These are phyloP conservation scores for Sparus aurata DNA, from an alignment of 2,797 vertebrate species.

Conservation along the genomic window DNA sequence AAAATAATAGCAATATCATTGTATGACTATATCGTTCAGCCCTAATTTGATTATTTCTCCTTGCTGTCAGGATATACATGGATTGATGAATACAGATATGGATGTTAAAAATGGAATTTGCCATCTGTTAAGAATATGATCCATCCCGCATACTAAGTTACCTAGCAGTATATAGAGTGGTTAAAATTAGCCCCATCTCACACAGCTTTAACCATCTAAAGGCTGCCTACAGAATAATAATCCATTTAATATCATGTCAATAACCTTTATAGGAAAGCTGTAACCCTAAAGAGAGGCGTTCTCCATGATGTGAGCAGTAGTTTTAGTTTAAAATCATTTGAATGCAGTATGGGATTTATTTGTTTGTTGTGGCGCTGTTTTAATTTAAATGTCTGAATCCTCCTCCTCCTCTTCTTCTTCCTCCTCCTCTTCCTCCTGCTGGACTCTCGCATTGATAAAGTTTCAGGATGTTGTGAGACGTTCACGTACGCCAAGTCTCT, in stretches of 20 bases:
- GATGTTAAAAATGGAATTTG: not conserved
- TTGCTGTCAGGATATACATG: too few relatives aligned
- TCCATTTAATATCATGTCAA: not conserved
- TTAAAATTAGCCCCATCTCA: not conserved
- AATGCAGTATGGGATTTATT: not conserved
- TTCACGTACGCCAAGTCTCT: not conserved
- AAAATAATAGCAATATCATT: too few relatives aligned
- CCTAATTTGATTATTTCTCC: too few relatives aligned
- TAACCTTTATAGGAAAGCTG: not conserved
- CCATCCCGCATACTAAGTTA: not conserved
- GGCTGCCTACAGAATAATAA: not conserved
- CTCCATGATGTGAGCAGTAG: not conserved
- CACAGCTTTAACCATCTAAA: not conserved
- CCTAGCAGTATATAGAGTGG: not conserved
- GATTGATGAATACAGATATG: too few relatives aligned
- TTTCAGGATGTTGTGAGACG: not conserved
- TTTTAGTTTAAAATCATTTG: not conserved
- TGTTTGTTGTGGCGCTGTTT: not conserved
- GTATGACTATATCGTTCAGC: too few relatives aligned
- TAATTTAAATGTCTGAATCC: too few relatives aligned
- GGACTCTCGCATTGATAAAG: not conserved
- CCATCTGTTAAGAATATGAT: not conserved
- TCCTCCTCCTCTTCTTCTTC: not conserved
- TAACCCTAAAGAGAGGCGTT: not conserved
- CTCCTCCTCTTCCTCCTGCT: too few relatives aligned